Conservation (phyloP, 1,140 invertebrate genomes). For the Caenorhabditis latens region DNA sequence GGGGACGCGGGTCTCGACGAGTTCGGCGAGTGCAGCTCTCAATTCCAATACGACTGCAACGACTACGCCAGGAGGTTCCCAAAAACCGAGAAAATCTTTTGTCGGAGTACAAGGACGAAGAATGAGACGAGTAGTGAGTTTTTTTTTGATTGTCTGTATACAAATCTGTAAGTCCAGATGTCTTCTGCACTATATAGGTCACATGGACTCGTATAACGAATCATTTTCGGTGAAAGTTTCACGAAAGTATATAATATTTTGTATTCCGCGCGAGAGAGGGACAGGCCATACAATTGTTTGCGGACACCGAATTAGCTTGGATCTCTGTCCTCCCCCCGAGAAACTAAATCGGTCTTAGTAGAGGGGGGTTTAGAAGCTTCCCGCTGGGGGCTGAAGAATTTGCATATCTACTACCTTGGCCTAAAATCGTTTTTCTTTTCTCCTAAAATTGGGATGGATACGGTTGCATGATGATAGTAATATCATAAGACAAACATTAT, state of each 20-base stretch:
- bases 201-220: too few species aligned
- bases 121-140: constrained; percentile 60
- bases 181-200: too few species aligned
- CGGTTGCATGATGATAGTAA: too few species aligned
- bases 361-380: background rate
- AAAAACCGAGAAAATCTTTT: constrained; percentile 67
- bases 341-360: background rate
- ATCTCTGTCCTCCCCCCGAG: too few species aligned
- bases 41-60: constrained; percentile 71
- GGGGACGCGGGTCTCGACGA: constrained; percentile 68
- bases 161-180: background rate
- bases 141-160: background rate
- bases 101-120: constrained; percentile 68
- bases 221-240: too few species aligned
- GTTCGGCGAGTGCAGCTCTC: constrained; percentile 69
- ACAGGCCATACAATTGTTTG: background rate
- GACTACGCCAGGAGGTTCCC: constrained; percentile 68
- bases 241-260: background rate
- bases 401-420: too few species aligned
- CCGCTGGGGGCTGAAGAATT: background rate
- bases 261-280: background rate
- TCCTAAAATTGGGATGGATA: too few species aligned
- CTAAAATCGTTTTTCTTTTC: too few species aligned
- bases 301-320: background rate
- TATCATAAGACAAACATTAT: too few species aligned